Percentiles rank a stretch among this genome's conserved stretches.
Evolutionary conservation across 2,113 vertebrate species (phyloP).

Genomic region (Agapornis roseicollis): DNA sequence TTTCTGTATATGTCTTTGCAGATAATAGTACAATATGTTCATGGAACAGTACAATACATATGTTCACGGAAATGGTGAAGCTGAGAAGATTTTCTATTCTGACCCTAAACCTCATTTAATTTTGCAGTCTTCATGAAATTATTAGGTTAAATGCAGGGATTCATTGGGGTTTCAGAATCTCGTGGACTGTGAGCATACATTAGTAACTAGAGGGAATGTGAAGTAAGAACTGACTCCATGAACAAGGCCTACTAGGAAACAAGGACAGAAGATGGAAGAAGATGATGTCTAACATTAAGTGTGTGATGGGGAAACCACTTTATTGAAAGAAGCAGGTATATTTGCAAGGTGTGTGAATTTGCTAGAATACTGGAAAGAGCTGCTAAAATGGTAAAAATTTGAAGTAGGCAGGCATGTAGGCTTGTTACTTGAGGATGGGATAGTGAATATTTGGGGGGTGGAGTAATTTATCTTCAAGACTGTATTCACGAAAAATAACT

Average conservation of each 20-base stretch:
- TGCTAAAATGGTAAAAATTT: background rate
- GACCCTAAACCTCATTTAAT: slow-evolving; percentile 26
- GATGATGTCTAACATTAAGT: background rate
- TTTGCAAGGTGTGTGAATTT: background rate
- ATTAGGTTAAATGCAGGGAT: slow-evolving; percentile 10
- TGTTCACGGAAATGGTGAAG: background rate
- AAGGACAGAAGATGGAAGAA: background rate
- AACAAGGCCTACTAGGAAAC: background rate
- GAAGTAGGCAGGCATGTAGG: background rate
- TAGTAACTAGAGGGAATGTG: background rate
- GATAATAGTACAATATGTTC: background rate
- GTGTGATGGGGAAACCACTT: background rate
- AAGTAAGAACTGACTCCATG: background rate
- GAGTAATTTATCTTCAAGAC: background rate
- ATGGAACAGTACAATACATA: no score
- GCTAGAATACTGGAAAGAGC: background rate
- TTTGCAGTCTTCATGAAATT: background rate
- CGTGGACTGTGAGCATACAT: background rate
- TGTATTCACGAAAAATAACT: background rate
- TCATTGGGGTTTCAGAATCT: background rate
- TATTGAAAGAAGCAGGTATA: background rate
- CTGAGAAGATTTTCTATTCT: background rate
- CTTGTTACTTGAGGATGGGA: background rate
- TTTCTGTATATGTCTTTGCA: background rate
- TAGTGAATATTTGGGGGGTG: background rate